These are phyloP conservation scores for Hoplostethus atlanticus DNA, from an alignment of 2,797 vertebrate genomes.

Conservation along the genomic window DNA sequence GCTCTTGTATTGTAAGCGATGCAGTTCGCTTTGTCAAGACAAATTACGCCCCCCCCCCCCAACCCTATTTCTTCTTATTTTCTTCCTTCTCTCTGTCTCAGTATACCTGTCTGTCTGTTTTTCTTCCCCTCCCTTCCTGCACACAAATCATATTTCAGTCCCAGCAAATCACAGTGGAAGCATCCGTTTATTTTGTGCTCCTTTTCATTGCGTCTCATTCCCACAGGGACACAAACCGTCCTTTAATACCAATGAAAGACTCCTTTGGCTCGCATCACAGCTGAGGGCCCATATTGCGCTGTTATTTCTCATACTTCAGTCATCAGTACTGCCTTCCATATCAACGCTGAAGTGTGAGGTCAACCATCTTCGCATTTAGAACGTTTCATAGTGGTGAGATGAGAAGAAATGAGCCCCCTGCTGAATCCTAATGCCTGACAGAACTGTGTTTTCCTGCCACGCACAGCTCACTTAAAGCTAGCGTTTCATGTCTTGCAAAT, in stretches of 20 bases:
- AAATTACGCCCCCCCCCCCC: not conserved
- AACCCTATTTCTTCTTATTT: not conserved
- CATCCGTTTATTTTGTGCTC: slow-evolving; percentile 42
- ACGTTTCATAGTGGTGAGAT: slow-evolving; percentile 44
- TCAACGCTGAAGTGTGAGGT: slow-evolving; percentile 50
- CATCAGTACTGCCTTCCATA: slow-evolving; percentile 44
- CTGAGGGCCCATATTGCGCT: slow-evolving; percentile 42
- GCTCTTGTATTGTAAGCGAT: too few species aligned
- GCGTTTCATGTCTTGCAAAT: slow-evolving; percentile 49
- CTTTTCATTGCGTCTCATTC: slow-evolving; percentile 49
- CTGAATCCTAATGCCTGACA: slow-evolving; percentile 63
- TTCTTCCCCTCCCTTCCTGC: slow-evolving; percentile 6
- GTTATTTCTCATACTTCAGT: slow-evolving; percentile 54
- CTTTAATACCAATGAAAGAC: slow-evolving; percentile 72
- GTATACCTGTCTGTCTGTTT: not conserved
- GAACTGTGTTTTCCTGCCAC: slow-evolving; percentile 42
- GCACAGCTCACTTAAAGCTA: slow-evolving; percentile 37
- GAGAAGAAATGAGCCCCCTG: slow-evolving; percentile 41
- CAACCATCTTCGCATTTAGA: slow-evolving; percentile 58
- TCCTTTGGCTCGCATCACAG: slow-evolving; percentile 51
- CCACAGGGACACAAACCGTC: slow-evolving; percentile 62
- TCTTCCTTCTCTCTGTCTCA: not conserved
- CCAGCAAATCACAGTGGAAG: slow-evolving; percentile 43
- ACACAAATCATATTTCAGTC: slow-evolving; percentile 35
- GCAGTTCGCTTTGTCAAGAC: too few species aligned